Evolutionary conservation across 2,797 vertebrate genomes (phyloP), one percentile per base, ranked within the genome.

Genomic region (Amblyopsis hoosieri): DNA sequence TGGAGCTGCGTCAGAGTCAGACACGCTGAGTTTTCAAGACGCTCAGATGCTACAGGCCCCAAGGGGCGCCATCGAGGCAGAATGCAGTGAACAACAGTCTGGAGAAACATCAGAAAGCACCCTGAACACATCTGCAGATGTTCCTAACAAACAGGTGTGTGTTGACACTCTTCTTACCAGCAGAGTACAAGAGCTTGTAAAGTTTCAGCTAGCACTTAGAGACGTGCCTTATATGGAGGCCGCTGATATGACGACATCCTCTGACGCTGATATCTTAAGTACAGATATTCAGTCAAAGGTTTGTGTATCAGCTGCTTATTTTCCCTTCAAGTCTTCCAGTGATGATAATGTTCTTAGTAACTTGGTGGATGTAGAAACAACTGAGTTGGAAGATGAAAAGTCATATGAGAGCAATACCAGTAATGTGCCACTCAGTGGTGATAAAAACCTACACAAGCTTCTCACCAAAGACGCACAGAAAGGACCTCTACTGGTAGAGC

Each of bases 401-500:
- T 59, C 47, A 3, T 60, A 1, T 77, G 68, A 66, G 55, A 47
- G 67, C 58, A 72, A 79, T 50, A 48, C 68, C 60, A 85, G 84
- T 76, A 74, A 72, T 54, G 1, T 17, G 17, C 73, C 66, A 53
- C 46, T 56, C 29, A 45, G 57, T 60, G 62, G 17, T 15, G 74
- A 80, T n/a, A 12, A 60, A 12, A 59, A 57, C 5, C 64, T 56
- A 45, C 50, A 72, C 12, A 57, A 54, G 55, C 53, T 15, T 66
- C 78, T 80, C 74, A 69, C 70, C 59, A 81, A 85, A 85, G 60
- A 13, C 19, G 5, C 23, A 2, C 67, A 83, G 62, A 73, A 54
- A 48, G 29, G 31, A 31, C 2, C 14, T 71, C 53, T 69, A 19
- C 50, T n/a, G 29, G 47, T 48, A 47, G 79, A 78, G 54, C 71